These are phyloP conservation scores for Phorcus lineatus DNA, from an alignment of 2,888 invertebrate genomes.

Conservation along the genomic window DNA sequence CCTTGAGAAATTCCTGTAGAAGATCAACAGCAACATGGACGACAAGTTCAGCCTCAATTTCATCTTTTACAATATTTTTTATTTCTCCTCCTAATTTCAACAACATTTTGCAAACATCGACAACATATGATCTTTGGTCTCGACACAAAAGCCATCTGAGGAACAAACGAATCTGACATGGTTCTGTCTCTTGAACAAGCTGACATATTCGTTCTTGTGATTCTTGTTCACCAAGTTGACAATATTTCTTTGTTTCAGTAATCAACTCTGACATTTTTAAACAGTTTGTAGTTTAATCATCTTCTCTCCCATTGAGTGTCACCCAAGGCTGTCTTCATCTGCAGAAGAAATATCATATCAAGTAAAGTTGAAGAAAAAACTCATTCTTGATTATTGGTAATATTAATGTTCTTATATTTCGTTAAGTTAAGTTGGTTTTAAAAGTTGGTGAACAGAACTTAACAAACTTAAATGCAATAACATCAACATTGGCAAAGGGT, in stretches of 20 bases:
- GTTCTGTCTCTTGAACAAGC: background rate
- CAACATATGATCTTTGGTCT: background rate
- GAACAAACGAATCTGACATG: background rate
- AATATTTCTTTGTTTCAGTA: background rate
- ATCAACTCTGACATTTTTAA: background rate
- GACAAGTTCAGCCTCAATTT: background rate
- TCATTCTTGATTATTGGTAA: too few relatives aligned
- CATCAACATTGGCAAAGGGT: too few relatives aligned
- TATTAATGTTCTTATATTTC: too few relatives aligned
- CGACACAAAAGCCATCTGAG: background rate
- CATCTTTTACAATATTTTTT: background rate
- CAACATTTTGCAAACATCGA: background rate
- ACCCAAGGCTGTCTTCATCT: too few relatives aligned
- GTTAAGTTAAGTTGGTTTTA: too few relatives aligned
- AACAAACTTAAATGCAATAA: too few relatives aligned
- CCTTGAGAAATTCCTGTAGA: background rate
- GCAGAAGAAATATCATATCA: too few relatives aligned
- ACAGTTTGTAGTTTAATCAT: too few relatives aligned
- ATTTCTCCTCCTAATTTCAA: background rate
- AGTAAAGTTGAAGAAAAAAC: too few relatives aligned
- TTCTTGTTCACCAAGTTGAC: background rate
- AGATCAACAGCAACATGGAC: constrained; percentile 12
- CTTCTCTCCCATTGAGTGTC: too few relatives aligned
- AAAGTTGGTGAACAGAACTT: too few relatives aligned
- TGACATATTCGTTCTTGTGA: background rate